Evolutionary conservation across 2,113 vertebrate genomes (phyloP).

Genomic region (Dolichallabes microphthalmus): DNA sequence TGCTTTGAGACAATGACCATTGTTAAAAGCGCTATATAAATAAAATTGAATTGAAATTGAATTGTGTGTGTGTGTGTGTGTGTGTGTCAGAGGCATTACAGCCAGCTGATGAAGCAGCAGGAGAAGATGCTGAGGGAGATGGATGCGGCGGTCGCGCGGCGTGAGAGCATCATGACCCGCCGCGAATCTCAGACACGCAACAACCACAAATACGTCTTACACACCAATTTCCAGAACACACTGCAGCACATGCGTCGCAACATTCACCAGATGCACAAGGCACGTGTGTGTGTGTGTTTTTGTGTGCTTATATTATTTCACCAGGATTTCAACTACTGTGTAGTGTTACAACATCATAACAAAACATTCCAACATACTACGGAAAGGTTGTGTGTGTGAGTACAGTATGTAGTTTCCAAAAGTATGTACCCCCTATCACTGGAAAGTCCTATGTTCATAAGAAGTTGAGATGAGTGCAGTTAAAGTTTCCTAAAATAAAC

Average conservation of each 20-base stretch:
- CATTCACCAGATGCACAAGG: slow-evolving; percentile 76
- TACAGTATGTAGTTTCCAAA: too few species aligned
- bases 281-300: slow-evolving; percentile 56
- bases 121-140: slow-evolving; percentile 80
- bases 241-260: slow-evolving; percentile 70
- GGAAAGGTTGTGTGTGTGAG: too few species aligned
- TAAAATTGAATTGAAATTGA: too few species aligned
- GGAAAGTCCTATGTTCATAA: too few species aligned
- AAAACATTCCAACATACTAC: too few species aligned
- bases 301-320: not conserved
- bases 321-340: not conserved
- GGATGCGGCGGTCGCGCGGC: slow-evolving; percentile 74
- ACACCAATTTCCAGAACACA: slow-evolving; percentile 60
- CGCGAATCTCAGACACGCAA: slow-evolving; percentile 65
- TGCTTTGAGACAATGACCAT: too few species aligned
- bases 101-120: slow-evolving; percentile 82
- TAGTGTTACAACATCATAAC: too few species aligned
- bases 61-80: slow-evolving; percentile 39
- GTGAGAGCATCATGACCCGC: slow-evolving; percentile 68
- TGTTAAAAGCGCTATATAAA: too few species aligned
- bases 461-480: too few species aligned
- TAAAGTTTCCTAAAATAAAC: too few species aligned
- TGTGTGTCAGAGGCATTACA: slow-evolving; percentile 73
- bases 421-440: too few species aligned
- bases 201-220: slow-evolving; percentile 63